These are phyloP conservation scores for Coptotermes formosanus DNA, from an alignment of 1,140 invertebrate species.

Conservation along the genomic window DNA sequence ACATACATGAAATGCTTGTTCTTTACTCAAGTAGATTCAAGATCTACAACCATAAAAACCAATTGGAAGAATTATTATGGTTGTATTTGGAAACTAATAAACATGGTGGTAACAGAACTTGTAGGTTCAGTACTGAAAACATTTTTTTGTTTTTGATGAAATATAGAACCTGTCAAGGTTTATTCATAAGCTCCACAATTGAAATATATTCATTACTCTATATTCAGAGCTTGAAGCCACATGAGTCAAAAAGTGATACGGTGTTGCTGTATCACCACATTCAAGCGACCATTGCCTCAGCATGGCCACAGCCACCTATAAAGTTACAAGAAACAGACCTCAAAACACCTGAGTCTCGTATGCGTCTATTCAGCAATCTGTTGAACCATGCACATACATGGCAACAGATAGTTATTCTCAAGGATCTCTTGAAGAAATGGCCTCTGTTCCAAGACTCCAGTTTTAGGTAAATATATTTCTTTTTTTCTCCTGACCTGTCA, in stretches of 20 bases:
- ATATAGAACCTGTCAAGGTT: too few relatives aligned
- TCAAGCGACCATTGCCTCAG: not conserved
- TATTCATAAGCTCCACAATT: too few relatives aligned
- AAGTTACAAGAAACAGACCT: not conserved
- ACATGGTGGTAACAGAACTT: too few relatives aligned
- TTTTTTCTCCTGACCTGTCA: too few relatives aligned
- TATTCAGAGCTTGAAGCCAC: not conserved
- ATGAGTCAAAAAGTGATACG: not conserved
- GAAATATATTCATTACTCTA: too few relatives aligned
- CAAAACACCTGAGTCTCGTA: not conserved
- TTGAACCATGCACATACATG: not conserved
- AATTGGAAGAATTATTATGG: too few relatives aligned
- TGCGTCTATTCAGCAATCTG: not conserved
- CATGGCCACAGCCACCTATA: not conserved
- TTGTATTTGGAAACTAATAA: too few relatives aligned
- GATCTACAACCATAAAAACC: too few relatives aligned
- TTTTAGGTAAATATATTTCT: not conserved
- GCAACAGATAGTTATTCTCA: slow-evolving; percentile 12
- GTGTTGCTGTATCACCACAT: not conserved
- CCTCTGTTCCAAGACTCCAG: not conserved
- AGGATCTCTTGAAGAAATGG: slow-evolving; percentile 18
- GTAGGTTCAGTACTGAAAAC: too few relatives aligned
- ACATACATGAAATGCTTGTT: too few relatives aligned
- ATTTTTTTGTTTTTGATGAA: too few relatives aligned
- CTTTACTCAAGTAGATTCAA: too few relatives aligned